phyloP scores from a whole-genome alignment of 2,797 vertebrate genomes.

The Sphenodon punctatus region DNA sequence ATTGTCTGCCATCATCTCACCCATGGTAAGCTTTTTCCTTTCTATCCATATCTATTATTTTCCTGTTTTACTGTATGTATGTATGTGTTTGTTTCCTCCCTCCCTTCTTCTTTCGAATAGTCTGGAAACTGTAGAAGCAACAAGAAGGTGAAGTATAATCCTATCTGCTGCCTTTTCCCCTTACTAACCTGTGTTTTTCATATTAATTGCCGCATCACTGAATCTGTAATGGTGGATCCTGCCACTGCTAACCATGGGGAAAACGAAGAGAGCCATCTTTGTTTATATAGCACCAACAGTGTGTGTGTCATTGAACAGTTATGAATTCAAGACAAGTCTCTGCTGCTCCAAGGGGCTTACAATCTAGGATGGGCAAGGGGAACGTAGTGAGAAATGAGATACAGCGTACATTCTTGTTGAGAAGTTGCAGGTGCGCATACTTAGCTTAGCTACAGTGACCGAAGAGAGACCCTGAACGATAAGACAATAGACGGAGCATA shows the following conservation, averaged over 20 bases:
- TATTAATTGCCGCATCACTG: not conserved
- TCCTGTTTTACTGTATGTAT: not conserved
- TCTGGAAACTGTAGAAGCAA: not conserved
- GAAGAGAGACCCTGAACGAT: too few relatives aligned
- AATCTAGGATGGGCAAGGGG: too few relatives aligned
- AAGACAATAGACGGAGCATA: too few relatives aligned
- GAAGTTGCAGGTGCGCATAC: too few relatives aligned
- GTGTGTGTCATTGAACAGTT: too few relatives aligned
- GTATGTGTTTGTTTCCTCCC: conserved; percentile 9
- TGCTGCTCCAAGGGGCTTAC: too few relatives aligned
- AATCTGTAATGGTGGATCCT: not conserved
- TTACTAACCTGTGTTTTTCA: not conserved
- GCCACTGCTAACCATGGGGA: not conserved
- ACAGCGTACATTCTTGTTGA: too few relatives aligned
- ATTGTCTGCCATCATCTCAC: not conserved
- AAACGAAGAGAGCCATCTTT: too few relatives aligned
- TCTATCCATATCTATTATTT: not conserved
- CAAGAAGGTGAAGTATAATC: not conserved
- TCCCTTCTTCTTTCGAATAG: not conserved
- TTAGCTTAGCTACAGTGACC: too few relatives aligned
- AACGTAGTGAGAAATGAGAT: too few relatives aligned
- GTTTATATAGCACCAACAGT: too few relatives aligned
- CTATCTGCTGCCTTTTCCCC: not conserved
- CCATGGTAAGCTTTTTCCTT: not conserved
- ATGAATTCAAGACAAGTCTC: too few relatives aligned